Conservation (phyloP, 2,113 vertebrate genomes). For the Tychaedon coryphoeus region DNA sequence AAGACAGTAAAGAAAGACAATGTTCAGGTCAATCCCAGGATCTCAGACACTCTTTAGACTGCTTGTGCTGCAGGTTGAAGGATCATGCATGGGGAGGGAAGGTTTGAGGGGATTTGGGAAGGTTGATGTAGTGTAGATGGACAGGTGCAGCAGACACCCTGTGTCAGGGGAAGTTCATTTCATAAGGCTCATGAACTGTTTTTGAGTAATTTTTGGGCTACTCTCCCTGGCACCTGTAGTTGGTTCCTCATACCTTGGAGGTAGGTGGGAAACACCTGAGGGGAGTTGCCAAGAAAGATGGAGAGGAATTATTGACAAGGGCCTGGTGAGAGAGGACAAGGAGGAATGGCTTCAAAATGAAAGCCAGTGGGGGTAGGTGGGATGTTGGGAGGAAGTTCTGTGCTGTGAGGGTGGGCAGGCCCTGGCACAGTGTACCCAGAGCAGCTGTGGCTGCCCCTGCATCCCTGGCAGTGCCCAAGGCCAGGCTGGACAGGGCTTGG, state of each 20-base stretch:
- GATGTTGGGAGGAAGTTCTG: neutral
- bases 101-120: neutral
- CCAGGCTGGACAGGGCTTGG: fast-evolving
- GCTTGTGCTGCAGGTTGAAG: neutral
- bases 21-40: neutral
- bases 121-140: neutral
- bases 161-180: neutral
- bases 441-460: neutral
- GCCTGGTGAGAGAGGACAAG: neutral
- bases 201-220: neutral
- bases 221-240: neutral
- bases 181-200: fast-evolving
- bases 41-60: neutral
- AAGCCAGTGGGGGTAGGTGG: fast-evolving
- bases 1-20: neutral
- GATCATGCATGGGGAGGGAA: neutral
- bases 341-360: neutral
- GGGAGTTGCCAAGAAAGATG: neutral
- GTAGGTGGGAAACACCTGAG: neutral
- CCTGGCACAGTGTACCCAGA: neutral
- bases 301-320: neutral
- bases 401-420: fast-evolving
- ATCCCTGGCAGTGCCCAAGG: neutral
- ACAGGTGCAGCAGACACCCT: neutral
- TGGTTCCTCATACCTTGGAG: fast-evolving